Evolutionary conservation across 2,888 invertebrate species (phyloP).

Genomic region (Eupithecia pulchellata): DNA sequence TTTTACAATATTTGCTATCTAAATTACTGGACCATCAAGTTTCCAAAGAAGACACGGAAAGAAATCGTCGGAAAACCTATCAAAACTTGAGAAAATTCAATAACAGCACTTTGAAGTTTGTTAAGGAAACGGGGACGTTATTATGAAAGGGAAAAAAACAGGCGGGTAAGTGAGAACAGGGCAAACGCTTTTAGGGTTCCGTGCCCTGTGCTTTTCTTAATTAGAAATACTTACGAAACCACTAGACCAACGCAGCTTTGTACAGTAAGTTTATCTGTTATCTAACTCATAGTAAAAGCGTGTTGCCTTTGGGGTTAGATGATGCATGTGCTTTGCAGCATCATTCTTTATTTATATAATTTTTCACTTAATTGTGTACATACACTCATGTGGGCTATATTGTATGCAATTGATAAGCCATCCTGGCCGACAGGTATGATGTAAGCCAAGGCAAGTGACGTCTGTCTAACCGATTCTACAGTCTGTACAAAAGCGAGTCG

Average conservation of each 20-base stretch:
- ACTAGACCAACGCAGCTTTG: neutral
- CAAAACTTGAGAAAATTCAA: conserved; percentile 85
- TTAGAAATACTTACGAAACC: neutral
- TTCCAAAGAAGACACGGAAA: conserved; percentile 67
- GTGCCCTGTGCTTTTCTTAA: neutral
- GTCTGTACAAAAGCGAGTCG: neutral
- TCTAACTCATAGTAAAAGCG: neutral
- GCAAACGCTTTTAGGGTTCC: conserved; percentile 14
- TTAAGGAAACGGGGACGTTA: conserved; percentile 80
- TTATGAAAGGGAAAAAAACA: conserved; percentile 60
- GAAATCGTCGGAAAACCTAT: conserved; percentile 83
- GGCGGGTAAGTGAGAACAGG: conserved; percentile 18
- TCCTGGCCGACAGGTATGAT: neutral
- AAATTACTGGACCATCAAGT: conserved; percentile 74
- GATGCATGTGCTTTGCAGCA: neutral
- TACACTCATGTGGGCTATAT: neutral
- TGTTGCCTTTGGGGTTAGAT: neutral
- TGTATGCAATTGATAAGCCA: neutral
- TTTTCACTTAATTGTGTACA: neutral
- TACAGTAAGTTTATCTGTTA: neutral
- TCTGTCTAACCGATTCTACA: neutral
- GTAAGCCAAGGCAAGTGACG: neutral
- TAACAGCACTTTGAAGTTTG: conserved; percentile 84
- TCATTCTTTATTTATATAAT: neutral
- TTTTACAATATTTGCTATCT: conserved; percentile 61